A percentile compares a stretch with the other conserved stretches of the same genome.
These are phyloP conservation scores for Melanotaenia trifasciata DNA, from an alignment of 2,797 vertebrate species.

Conservation along the genomic window DNA sequence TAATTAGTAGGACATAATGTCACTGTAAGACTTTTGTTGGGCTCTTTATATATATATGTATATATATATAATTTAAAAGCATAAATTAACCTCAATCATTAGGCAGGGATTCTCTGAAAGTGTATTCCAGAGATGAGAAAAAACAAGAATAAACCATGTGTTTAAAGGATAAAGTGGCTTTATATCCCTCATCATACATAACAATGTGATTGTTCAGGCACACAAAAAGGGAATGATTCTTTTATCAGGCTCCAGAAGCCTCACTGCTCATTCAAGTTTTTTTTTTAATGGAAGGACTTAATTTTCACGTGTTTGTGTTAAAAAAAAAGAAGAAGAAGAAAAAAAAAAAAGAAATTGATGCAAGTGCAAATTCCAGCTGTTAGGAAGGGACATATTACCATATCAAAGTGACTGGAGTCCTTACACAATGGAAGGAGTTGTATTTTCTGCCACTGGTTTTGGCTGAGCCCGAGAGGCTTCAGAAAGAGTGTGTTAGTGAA, in stretches of 20 bases:
- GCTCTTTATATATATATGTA: too few relatives aligned
- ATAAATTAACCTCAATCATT: not conserved
- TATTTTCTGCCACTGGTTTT: conserved; percentile 89
- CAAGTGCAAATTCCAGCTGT: conserved; percentile 93
- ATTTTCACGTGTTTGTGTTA: conserved; percentile 87
- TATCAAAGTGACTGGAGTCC: conserved; percentile 93
- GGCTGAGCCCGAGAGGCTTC: conserved; percentile 84
- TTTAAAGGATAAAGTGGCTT: conserved; percentile 39
- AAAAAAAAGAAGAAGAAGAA: not conserved
- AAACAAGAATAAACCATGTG: conserved; percentile 32
- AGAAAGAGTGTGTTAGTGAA: conserved; percentile 82
- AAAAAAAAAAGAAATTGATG: conserved; percentile 91
- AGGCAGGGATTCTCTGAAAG: not conserved
- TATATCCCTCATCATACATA: conserved; percentile 19
- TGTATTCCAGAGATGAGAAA: not conserved
- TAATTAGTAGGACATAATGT: not conserved
- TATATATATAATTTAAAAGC: not conserved
- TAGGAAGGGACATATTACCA: conserved; percentile 92
- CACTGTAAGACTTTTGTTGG: not conserved
- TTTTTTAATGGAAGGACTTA: conserved; percentile 75
- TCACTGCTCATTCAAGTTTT: conserved; percentile 78
- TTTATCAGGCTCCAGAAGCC: conserved; percentile 78
- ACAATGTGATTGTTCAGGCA: conserved; percentile 43
- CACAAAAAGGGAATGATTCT: conserved; percentile 71
- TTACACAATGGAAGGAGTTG: conserved; percentile 89